Evolutionary conservation across 2,888 invertebrate species (phyloP), one percentile per base, ranked within the genome.

Genomic region (Ctenicera cuprea): DNA sequence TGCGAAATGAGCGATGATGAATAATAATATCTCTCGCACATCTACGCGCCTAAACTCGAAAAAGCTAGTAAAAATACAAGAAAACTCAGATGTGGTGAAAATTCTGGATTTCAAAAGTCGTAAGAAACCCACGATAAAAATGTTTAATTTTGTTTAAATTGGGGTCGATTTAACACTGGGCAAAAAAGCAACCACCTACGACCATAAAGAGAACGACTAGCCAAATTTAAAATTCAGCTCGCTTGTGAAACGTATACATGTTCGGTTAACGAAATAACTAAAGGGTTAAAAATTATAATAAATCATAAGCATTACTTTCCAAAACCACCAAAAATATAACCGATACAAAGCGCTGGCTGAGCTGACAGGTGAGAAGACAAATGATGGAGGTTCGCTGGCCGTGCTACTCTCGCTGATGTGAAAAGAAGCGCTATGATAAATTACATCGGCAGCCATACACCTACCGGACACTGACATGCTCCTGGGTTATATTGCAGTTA

Each of bases 361-460:
- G 80, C 82, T 85, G 85, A 85, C 85, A 85, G 85, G 85, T 85
- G 83, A 83, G 84, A 85, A 85, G 85, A 85, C 85, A 85, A 85
- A 85, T 85, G 85, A 85, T 85, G 80, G 73, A 83, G 81, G 76
- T 76, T 75, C 74, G 80, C 78, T 78, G 79, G 79, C 79, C 78
- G 78, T 75, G 77, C 78, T 78, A 77, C 78, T 79, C 78, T 74
- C 76, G 78, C 74, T 77, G 81, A 82, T 82, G 80, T 84, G 82
- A 84, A 84, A 81, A 79, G 84, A 85, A 83, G 81, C 81, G 76
- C 80, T 83, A 85, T 85, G 85, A 85, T 85, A 85, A 85, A 85
- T 85, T 83, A 83, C 82, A 79, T 77, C 77, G 77, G 82, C 82
- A 80, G 81, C 83, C 83, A 83, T 84, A 82, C 83, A 84, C 83